These are phyloP conservation scores for Siniperca obscura DNA, from an alignment of 2,797 vertebrate genomes.

Conservation along the genomic window DNA sequence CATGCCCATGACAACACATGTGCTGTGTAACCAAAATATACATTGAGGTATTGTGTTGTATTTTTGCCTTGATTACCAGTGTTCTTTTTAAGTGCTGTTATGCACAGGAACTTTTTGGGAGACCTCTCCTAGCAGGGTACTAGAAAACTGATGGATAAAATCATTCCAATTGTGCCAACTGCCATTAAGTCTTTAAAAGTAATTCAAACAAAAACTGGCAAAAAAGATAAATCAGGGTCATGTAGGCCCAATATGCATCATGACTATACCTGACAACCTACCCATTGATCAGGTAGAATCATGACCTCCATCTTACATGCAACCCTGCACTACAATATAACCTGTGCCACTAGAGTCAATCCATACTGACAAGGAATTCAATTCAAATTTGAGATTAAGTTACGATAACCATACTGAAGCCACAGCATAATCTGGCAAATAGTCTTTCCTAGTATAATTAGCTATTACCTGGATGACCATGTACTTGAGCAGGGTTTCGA, in stretches of 20 bases:
- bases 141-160: background rate
- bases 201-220: background rate
- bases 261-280: background rate
- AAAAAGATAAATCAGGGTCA: background rate
- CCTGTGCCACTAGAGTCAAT: background rate
- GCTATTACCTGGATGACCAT: slow-evolving; percentile 95
- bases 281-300: background rate
- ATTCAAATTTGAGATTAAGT: background rate
- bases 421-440: background rate
- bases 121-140: background rate
- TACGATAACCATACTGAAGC: background rate
- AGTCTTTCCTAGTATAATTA: background rate
- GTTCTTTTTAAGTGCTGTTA: background rate
- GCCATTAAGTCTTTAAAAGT: background rate
- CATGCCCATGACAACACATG: background rate
- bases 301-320: background rate
- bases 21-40: background rate
- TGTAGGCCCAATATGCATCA: background rate
- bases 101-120: background rate
- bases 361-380: background rate
- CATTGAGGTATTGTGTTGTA: background rate
- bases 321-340: background rate
- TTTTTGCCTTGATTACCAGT: background rate
- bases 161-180: background rate
- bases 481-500: slow-evolving; percentile 94